Evolutionary conservation across 2,797 vertebrate genomes (phyloP), one percentile per base, ranked within the genome.

Genomic region (Nyctalus aviator): DNA sequence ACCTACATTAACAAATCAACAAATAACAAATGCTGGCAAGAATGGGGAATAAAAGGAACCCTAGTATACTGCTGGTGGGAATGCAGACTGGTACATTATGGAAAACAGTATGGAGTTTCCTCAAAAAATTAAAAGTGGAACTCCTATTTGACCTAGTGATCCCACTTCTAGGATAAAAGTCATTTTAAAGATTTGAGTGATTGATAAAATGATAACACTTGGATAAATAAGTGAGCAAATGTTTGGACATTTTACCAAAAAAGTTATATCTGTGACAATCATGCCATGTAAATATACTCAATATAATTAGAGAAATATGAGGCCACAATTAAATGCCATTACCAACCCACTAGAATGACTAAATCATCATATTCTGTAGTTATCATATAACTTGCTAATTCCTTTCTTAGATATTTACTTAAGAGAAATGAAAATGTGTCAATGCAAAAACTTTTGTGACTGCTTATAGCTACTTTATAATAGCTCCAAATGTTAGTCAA

Each of bases 161-260:
- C 12, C 59, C 12, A 62, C 27, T 62, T 62, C 27, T 62, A 62
- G 27, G 59, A 62, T 30, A 50, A 82, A 76, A 48, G 73, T 68
- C 50, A 68, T 86, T 75, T 81, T 75, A 50, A 75, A 86, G 15
- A 68, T 59, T 48, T 75, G 25, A 17, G 4, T 81, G 86, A 82
- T 37, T 50, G 62, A 86, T 75, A 82, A 82, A 73, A 85, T 48
- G 30, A 25, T 30, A 76, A 53, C 21, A 76, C 72, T 79, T 85
- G n/a, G 59, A 48, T 69, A 81, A 90, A 88, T 50, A 50, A 59
- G n/a, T 83, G 41, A 50, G 59, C n/a, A 95, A 35, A 11, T 84
- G 32, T 69, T 55, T 79, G 8, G 20, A 64, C 14, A 57, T 20
- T 79, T 91, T 89, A 41, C 37, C 17, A 62, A 27, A 81, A 81